These are phyloP conservation scores for Petrocephalus zakoni DNA, from an alignment of 2,113 vertebrate species.

Conservation along the genomic window DNA sequence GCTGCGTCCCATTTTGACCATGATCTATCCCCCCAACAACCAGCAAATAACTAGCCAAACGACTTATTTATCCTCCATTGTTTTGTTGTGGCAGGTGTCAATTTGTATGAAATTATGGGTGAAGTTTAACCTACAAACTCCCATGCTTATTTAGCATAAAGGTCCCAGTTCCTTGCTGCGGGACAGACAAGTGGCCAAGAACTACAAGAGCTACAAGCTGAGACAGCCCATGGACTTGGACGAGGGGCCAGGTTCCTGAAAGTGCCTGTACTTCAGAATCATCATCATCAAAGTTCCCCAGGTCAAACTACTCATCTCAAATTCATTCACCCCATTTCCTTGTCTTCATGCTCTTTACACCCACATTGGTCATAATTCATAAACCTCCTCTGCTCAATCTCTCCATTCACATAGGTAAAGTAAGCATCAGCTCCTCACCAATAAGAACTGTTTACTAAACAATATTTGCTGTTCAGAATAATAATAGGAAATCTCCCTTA, in stretches of 20 bases:
- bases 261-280: not conserved
- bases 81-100: not conserved
- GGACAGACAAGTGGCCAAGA: not conserved
- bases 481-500: not conserved
- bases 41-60: not conserved
- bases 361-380: not conserved
- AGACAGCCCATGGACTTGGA: not conserved
- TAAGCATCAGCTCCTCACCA: not conserved
- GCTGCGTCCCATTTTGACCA: not conserved
- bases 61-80: not conserved
- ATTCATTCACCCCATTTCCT: not conserved
- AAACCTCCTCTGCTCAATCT: not conserved
- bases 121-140: not conserved
- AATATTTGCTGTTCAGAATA: not conserved
- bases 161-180: not conserved
- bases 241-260: not conserved
- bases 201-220: not conserved
- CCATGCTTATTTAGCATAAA: not conserved
- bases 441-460: not conserved
- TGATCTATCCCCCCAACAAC: not conserved
- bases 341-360: not conserved
- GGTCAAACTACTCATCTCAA: not conserved
- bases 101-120: not conserved
- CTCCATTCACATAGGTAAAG: not conserved
- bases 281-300: not conserved